Base-by-base conservation (phyloP, 2,888 invertebrate genomes). In the Anaspis maculata region DNA sequence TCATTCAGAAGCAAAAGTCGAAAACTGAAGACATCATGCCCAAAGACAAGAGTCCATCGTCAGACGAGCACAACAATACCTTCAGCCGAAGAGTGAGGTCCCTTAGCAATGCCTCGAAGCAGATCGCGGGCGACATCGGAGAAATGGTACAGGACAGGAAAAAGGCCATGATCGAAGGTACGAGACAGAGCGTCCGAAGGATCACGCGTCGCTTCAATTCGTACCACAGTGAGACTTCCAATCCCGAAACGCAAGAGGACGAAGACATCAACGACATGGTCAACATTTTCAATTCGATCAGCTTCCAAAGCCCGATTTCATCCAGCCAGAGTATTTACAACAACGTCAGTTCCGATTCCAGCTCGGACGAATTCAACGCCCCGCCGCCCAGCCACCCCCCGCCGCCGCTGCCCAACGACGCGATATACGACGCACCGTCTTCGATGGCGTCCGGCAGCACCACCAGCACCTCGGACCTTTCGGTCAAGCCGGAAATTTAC, bases 151-250 rank as follows among this genome's bases (percentile, higher is more conserved):
- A 70, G 53, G 65, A 72, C 54, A 69, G 68, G 45, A 69, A 69
- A 32, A 76, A 74, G 44, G 76, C 77, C 24, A 74, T 79, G 2
- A 73, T 79, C 30, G 77, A 77, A 52, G 71, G 76, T 32, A 80
- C 79, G 0, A 69, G 72, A 46, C 69, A 59, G 61, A 68, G 61
- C 59, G 59, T 66, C 4, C 50, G 64, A 21, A 58, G 52, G 44
- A 51, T 64, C 22, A 59, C 62, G 3, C 54, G 57, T 39, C 46
- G 58, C 19, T 65, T 66, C 44, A 58, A 54, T 43, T 52, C 51
- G 6, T 37, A 37, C 30, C 48, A 49, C 13, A 15, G 21, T 9
- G 34, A 34, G 12, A 25, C 15, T 13, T 19, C 30, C 6, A 13
- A 25, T 9, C 13, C 15, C 12, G 49, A 49, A 19, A 19, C 19